Conservation (phyloP, 2,888 invertebrate genomes). For the Onchidella celtica region DNA sequence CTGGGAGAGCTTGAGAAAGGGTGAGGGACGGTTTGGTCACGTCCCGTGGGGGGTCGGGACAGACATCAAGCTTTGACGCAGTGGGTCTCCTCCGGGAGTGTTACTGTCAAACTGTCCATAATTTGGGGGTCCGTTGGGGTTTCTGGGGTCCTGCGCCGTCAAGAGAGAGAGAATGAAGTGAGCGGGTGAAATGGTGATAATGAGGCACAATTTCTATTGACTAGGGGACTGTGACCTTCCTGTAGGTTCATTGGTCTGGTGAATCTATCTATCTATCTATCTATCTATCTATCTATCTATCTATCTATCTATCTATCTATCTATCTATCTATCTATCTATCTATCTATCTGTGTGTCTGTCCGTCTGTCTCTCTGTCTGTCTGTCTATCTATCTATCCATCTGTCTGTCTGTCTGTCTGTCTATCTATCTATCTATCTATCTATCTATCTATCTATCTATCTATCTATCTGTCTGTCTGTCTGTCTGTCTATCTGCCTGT, state of each 20-base stretch:
- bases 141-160: background rate
- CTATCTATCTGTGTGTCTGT: no score
- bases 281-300: conserved; percentile 14
- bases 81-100: background rate
- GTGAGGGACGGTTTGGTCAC: no score
- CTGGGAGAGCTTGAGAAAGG: no score
- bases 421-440: conserved; percentile 15
- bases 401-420: no score
- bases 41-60: background rate
- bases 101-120: background rate
- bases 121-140: background rate
- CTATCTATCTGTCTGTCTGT: no score
- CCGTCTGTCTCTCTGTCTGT: no score
- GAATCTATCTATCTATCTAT: conserved; percentile 11
- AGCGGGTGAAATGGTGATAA: no score
- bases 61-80: background rate
- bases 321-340: conserved; percentile 14
- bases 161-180: background rate
- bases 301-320: conserved; percentile 11
- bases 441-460: conserved; percentile 16
- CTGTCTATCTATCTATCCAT: no score
- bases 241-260: no score
- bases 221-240: no score
- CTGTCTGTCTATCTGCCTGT: no score
- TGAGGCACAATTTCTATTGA: no score